Evolutionary conservation across 2,888 invertebrate species (phyloP).

Genomic region (Microplitis deprimator): DNA sequence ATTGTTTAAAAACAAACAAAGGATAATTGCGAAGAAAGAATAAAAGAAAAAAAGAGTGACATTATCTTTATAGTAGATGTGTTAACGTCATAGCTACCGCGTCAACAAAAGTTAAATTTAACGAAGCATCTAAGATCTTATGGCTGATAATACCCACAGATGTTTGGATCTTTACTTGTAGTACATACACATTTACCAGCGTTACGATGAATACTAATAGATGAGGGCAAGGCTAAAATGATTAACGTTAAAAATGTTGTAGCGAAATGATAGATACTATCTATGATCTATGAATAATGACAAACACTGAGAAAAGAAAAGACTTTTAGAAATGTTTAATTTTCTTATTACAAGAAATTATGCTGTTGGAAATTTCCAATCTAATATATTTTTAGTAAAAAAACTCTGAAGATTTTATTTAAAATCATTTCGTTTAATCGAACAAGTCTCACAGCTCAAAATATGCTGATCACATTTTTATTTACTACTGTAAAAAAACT

Average conservation of each 20-base stretch:
- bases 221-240: background rate
- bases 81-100: slow-evolving; percentile 8
- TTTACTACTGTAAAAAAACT: no score
- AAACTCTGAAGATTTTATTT: no score
- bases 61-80: slow-evolving; percentile 3
- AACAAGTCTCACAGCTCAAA: no score
- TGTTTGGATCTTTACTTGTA: slow-evolving; percentile 5
- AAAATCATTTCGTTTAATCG: no score
- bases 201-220: background rate
- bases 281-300: background rate
- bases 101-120: slow-evolving; percentile 20
- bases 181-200: background rate
- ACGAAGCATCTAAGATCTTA: slow-evolving; percentile 15
- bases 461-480: no score
- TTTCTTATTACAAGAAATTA: no score
- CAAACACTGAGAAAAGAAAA: no score
- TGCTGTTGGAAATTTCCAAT: no score
- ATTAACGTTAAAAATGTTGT: background rate
- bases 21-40: background rate
- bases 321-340: no score
- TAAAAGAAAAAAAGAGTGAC: background rate
- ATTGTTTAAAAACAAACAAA: background rate
- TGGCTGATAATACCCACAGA: slow-evolving; percentile 10
- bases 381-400: no score
- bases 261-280: background rate